Evolutionary conservation across 2,888 invertebrate genomes (phyloP), one percentile per base, ranked within the genome.

Genomic region (Lasioglossum figueresi): DNA sequence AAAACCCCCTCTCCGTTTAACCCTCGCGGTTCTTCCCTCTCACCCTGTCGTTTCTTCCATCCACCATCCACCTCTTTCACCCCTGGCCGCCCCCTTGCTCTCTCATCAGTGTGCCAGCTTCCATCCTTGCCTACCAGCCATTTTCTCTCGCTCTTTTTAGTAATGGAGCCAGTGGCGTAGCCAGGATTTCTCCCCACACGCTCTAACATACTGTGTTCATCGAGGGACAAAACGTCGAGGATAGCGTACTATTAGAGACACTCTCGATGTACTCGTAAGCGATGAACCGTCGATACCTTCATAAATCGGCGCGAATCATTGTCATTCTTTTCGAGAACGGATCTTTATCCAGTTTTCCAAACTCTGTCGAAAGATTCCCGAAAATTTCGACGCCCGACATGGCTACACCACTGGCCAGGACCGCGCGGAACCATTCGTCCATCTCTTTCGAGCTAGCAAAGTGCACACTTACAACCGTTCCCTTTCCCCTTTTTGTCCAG

Each of bases 1-100:
- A 83, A 84, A 83, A 78, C 83, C 85, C 86, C 81, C 84, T 89
- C 88, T 83, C 84, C 79, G 74, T 82, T 82, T 84, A 86, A 85
- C 84, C 89, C 89, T 84, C 84, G 86, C 88, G 83, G 87, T 87
- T 88, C 86, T 87, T 81, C 84, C 88, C 89, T 82, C 83, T 81
- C 82, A 72, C 86, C 85, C 88, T 82, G 83, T 79, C 86, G 79
- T 85, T 88, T 80, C 84, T 80, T 80, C 80, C 79, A 40, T 76
- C 84, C 89, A 89, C 88, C 83, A 89, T 88, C 83, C 78, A 76
- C 84, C 77, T 76, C 79, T 83, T 48, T 73, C 31, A 75, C 84
- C 19, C 31, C 76, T 4, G 23, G 37, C 43, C 43, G 31, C 23
- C 43, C 31, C 66, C 71, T 76, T 80, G 37, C 82, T 81, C 80